Evolutionary conservation across 2,113 vertebrate species (phyloP).

Genomic region (Perca flavescens): DNA sequence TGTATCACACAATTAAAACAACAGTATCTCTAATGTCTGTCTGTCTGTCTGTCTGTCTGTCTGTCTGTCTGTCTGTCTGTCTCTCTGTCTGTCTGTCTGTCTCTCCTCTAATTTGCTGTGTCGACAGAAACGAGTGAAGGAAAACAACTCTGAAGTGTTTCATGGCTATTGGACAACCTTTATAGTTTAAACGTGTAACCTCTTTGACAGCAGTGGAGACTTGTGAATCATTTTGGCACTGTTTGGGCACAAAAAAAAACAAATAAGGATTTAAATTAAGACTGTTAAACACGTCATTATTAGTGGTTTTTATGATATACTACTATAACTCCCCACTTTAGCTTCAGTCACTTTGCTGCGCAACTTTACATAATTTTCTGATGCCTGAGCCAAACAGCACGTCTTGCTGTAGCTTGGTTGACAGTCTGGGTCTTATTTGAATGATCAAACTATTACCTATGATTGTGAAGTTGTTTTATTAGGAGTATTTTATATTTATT

Average conservation of each 20-base stretch:
- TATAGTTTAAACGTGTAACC: slow-evolving; percentile 46
- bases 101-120: slow-evolving; percentile 73
- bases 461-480: neutral
- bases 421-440: slow-evolving; percentile 14
- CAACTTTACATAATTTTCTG: slow-evolving; percentile 14
- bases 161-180: slow-evolving; percentile 45
- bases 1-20: slow-evolving; percentile 77
- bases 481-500: slow-evolving; percentile 5
- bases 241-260: slow-evolving; percentile 21
- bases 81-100: slow-evolving; percentile 38
- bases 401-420: neutral
- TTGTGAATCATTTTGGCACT: slow-evolving; percentile 8
- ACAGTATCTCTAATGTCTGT: slow-evolving; percentile 62
- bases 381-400: slow-evolving; percentile 37
- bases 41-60: slow-evolving; percentile 46
- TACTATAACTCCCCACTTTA: neutral
- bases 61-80: slow-evolving; percentile 30
- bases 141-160: slow-evolving; percentile 68
- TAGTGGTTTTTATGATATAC: slow-evolving; percentile 16
- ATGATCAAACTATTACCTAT: slow-evolving; percentile 23
- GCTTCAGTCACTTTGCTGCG: slow-evolving; percentile 3
- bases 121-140: slow-evolving; percentile 48
- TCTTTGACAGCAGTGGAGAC: neutral
- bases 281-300: neutral
- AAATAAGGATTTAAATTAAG: slow-evolving; percentile 23